Percentiles rank a stretch among this genome's conserved stretches.
These are phyloP conservation scores for Sebastes umbrosus DNA, from an alignment of 2,797 vertebrate genomes.

Conservation along the genomic window DNA sequence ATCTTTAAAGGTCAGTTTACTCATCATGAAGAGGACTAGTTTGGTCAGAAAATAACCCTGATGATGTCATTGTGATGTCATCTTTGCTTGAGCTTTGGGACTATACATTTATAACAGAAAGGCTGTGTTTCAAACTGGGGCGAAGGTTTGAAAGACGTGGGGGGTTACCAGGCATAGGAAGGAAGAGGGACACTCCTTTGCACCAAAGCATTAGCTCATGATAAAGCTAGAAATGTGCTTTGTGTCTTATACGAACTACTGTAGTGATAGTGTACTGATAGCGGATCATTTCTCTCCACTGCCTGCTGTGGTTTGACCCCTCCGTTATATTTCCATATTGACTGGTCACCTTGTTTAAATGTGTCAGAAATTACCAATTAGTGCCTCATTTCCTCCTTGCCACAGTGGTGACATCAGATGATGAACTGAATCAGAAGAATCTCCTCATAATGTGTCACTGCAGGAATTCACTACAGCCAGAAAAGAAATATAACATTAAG, in stretches of 20 bases:
- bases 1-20: no score
- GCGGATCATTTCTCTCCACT: not conserved
- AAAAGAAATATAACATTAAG: not conserved
- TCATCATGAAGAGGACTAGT: no score
- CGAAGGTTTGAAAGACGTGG: no score
- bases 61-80: no score
- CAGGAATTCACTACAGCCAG: not conserved
- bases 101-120: no score
- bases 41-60: no score
- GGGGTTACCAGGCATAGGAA: not conserved
- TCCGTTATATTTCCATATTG: slow-evolving; percentile 3
- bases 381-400: not conserved
- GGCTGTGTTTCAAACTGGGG: no score
- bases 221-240: not conserved
- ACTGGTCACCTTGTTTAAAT: not conserved
- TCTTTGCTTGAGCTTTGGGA: no score
- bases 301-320: not conserved
- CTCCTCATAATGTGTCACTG: not conserved
- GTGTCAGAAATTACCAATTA: slow-evolving; percentile 16
- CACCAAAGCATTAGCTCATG: not conserved
- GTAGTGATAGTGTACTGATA: not conserved
- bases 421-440: slow-evolving; percentile 2
- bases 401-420: not conserved
- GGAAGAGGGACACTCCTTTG: not conserved
- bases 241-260: not conserved